phyloP scores from a whole-genome alignment of 2,888 invertebrate species.

The Lepas anatifera region DNA sequence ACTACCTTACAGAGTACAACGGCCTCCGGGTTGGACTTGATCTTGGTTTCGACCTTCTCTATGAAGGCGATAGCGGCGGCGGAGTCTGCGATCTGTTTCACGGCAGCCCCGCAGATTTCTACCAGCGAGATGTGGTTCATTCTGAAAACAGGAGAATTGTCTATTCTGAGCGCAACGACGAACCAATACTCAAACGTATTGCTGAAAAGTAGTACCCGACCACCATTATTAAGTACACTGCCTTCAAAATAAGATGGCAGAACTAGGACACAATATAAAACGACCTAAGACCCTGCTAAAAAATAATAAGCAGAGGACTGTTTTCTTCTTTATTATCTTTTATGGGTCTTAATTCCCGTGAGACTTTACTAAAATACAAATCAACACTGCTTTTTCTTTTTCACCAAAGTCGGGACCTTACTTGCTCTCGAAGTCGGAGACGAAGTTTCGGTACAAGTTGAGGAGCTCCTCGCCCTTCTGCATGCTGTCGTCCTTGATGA shows the following conservation, averaged over 20 bases:
- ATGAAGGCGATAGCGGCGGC: slow-evolving; percentile 76
- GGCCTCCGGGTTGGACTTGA: slow-evolving; percentile 74
- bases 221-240: too few species aligned
- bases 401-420: slow-evolving; percentile 44
- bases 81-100: slow-evolving; percentile 63
- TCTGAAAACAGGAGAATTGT: slow-evolving; percentile 42
- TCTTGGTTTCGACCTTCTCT: slow-evolving; percentile 74
- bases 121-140: slow-evolving; percentile 86
- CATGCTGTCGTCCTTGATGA: slow-evolving; percentile 65
- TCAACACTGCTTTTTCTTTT: too few species aligned
- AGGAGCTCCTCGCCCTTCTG: slow-evolving; percentile 64
- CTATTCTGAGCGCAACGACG: not conserved
- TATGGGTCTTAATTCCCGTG: not conserved
- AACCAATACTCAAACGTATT: too few species aligned
- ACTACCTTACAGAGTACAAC: slow-evolving; percentile 77
- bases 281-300: not conserved
- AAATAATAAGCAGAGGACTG: not conserved
- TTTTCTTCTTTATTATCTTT: not conserved
- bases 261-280: too few species aligned
- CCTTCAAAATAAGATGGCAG: too few species aligned
- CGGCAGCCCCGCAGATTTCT: slow-evolving; percentile 53
- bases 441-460: slow-evolving; percentile 79
- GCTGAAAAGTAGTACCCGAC: too few species aligned
- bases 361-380: not conserved
- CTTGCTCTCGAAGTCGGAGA: slow-evolving; percentile 90